A percentile compares a stretch with the other conserved stretches of the same genome.
These are phyloP conservation scores for Rhombomys opimus DNA, from an alignment of 2,113 vertebrate genomes.

Conservation along the genomic window DNA sequence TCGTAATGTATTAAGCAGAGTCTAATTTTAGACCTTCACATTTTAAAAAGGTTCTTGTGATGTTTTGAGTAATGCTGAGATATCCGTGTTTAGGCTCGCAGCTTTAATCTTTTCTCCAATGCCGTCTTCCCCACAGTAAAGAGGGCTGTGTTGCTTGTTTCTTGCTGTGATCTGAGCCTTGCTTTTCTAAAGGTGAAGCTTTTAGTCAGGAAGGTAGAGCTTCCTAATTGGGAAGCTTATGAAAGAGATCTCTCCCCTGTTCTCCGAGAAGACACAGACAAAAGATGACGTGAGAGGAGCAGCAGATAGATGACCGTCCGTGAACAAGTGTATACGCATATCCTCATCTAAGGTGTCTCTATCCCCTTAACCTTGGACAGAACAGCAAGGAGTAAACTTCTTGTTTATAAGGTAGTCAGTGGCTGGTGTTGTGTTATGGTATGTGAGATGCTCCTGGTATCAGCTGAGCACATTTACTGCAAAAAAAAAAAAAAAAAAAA, in stretches of 20 bases:
- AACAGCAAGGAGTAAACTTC: not conserved
- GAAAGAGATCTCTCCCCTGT: not conserved
- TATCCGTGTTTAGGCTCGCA: not conserved
- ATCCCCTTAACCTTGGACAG: not conserved
- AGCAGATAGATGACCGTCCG: not conserved
- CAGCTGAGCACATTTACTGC: not conserved
- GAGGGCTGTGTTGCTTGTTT: not conserved
- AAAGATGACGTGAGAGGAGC: not conserved
- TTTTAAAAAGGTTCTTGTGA: conserved; percentile 27
- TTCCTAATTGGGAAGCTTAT: not conserved
- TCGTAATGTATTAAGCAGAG: conserved; percentile 28
- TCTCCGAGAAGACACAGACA: not conserved
- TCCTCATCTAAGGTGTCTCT: not conserved
- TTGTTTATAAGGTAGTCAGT: not conserved
- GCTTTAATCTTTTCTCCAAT: conserved; percentile 1
- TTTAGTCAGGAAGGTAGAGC: not conserved
- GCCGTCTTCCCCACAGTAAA: not conserved
- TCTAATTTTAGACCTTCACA: conserved; percentile 26
- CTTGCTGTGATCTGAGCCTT: not conserved
- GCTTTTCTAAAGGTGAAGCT: not conserved
- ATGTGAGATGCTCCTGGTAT: not conserved
- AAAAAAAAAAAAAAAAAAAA: no score
- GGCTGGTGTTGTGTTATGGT: not conserved
- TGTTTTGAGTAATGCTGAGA: not conserved
- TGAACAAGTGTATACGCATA: not conserved